A percentile compares a stretch with the other conserved stretches of the same genome.
Conservation (phyloP, 2,113 vertebrate genomes). For the Tenrec ecaudatus region DNA sequence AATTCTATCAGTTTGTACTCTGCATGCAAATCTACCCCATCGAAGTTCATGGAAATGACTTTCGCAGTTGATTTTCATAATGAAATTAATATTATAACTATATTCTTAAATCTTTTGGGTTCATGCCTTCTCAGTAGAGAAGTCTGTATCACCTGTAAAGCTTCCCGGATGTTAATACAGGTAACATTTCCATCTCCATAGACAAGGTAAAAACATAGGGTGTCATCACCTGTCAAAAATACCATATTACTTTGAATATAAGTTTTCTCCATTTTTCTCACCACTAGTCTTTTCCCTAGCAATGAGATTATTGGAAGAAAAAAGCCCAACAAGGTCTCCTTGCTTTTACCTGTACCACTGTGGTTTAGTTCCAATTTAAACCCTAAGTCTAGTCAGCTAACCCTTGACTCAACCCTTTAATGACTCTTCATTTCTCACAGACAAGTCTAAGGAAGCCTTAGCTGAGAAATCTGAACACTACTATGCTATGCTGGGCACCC, state of each 20-base stretch:
- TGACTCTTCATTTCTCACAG: no score
- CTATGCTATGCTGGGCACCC: no score
- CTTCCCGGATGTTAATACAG: background rate
- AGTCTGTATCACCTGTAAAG: background rate
- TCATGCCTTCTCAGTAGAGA: background rate
- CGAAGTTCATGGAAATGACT: background rate
- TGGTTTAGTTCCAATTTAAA: no score
- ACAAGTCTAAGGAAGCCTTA: no score
- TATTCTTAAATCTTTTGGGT: background rate
- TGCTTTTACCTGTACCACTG: no score
- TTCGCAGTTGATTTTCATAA: conserved; percentile 24
- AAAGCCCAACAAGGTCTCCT: no score
- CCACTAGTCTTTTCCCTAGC: no score
- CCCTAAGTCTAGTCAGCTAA: no score
- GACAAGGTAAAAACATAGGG: background rate
- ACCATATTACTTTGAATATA: background rate
- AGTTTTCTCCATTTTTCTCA: background rate
- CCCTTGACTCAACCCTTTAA: no score
- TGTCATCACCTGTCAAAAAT: background rate
- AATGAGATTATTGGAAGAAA: no score
- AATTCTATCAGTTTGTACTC: conserved; percentile 1
- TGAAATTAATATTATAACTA: conserved; percentile 4
- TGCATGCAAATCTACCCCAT: background rate
- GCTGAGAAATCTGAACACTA: no score
- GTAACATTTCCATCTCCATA: background rate